Conservation (phyloP, 2,888 invertebrate species). For the Holacanthella duospinosa region DNA sequence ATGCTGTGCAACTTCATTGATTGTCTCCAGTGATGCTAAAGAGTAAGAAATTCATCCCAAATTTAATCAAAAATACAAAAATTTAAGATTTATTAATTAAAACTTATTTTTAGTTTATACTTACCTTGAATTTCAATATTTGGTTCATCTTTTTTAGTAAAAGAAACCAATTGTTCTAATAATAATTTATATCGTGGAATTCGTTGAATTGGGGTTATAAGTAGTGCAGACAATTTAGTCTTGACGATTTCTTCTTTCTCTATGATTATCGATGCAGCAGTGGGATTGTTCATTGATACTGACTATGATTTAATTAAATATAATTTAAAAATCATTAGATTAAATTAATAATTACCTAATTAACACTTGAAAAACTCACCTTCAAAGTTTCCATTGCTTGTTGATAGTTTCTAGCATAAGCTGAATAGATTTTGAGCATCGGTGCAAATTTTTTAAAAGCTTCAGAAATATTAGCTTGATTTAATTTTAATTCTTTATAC, state of each 20-base stretch:
- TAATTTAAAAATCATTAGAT: neutral
- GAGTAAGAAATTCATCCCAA: slow-evolving; percentile 17
- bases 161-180: slow-evolving; percentile 51
- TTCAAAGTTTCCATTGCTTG: slow-evolving; percentile 2
- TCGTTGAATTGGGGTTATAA: slow-evolving; percentile 68
- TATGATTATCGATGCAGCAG: slow-evolving; percentile 18
- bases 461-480: slow-evolving; percentile 49
- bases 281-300: slow-evolving; percentile 4
- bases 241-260: slow-evolving; percentile 49
- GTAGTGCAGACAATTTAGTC: slow-evolving; percentile 56
- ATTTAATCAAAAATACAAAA: neutral
- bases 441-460: slow-evolving; percentile 62
- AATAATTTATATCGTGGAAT: slow-evolving; percentile 64
- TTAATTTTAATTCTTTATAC: slow-evolving; percentile 47
- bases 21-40: slow-evolving; percentile 54
- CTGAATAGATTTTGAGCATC: slow-evolving; percentile 63
- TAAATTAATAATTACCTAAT: neutral
- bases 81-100: neutral
- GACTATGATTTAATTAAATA: neutral
- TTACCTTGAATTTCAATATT: slow-evolving; percentile 3
- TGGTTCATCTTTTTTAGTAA: neutral
- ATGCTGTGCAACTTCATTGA: slow-evolving; percentile 57
- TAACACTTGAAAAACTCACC: slow-evolving; percentile 1
- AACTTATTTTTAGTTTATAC: too few relatives aligned
- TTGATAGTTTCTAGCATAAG: slow-evolving; percentile 14